These are phyloP conservation scores for Lamellibrachia columna DNA, from an alignment of 2,888 invertebrate species.

Conservation along the genomic window DNA sequence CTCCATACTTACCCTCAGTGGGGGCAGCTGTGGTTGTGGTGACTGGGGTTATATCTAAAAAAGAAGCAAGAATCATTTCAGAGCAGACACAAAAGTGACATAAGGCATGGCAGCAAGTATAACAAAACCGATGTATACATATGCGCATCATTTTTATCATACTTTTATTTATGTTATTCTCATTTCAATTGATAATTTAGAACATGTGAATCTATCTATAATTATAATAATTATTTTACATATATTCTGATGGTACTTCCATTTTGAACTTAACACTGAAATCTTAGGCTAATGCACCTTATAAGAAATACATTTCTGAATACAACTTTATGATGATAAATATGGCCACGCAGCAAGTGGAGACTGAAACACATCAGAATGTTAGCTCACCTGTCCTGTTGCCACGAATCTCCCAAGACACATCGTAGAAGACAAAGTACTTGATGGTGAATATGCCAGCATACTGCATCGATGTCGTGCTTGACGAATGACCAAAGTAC, in stretches of 20 bases:
- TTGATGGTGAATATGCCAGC: not conserved
- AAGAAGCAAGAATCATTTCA: not conserved
- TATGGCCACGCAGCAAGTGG: too few species aligned
- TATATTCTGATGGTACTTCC: too few species aligned
- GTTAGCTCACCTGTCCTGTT: not conserved
- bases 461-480: not conserved
- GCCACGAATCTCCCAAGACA: not conserved
- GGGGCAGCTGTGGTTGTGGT: not conserved
- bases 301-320: not conserved
- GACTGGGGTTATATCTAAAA: not conserved
- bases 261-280: not conserved
- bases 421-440: not conserved
- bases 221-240: too few species aligned
- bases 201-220: too few species aligned
- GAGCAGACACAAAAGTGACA: not conserved
- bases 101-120: not conserved
- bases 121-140: not conserved
- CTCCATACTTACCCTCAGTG: not conserved
- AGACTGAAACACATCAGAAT: not conserved
- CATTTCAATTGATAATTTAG: too few species aligned
- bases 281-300: not conserved
- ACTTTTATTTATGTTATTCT: too few species aligned
- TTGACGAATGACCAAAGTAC: not conserved
- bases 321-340: not conserved
- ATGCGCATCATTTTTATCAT: too few species aligned